A percentile compares a stretch with the other conserved stretches of the same genome.
Conservation (phyloP, 2,797 vertebrate genomes). For the Alcedo atthis region DNA sequence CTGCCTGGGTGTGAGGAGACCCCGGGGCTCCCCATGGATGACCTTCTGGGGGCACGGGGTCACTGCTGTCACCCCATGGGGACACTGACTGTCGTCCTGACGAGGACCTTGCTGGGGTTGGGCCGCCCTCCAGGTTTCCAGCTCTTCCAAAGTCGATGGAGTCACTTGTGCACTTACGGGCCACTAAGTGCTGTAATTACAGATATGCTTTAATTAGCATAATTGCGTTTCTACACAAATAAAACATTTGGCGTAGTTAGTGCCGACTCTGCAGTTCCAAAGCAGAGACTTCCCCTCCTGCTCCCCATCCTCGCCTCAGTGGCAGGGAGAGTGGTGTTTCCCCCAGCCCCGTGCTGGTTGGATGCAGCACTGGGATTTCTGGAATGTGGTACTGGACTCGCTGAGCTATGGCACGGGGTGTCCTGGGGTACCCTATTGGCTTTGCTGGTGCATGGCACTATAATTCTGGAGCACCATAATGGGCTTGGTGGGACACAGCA, state of each 20-base stretch:
- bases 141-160: not conserved
- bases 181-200: conserved; percentile 65
- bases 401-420: not conserved
- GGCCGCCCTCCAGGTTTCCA: not conserved
- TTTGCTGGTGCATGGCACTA: not conserved
- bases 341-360: not conserved
- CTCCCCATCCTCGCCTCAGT: not conserved
- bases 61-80: not conserved
- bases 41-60: not conserved
- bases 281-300: not conserved
- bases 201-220: conserved; percentile 65
- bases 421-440: not conserved
- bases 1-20: too few species aligned
- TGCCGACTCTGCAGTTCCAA: conserved; percentile 9
- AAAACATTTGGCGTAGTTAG: conserved; percentile 37
- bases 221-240: conserved; percentile 61
- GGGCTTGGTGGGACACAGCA: too few species aligned
- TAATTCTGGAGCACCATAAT: too few species aligned
- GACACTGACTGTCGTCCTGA: not conserved
- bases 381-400: not conserved
- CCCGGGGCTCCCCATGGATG: accelerated
- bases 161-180: not conserved
- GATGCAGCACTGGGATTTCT: not conserved
- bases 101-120: not conserved
- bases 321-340: not conserved